Evolutionary conservation across 37 sponge, comb jelly and placozoan genomes (phyloP).

Genomic region (Lycopodina hypogea): DNA sequence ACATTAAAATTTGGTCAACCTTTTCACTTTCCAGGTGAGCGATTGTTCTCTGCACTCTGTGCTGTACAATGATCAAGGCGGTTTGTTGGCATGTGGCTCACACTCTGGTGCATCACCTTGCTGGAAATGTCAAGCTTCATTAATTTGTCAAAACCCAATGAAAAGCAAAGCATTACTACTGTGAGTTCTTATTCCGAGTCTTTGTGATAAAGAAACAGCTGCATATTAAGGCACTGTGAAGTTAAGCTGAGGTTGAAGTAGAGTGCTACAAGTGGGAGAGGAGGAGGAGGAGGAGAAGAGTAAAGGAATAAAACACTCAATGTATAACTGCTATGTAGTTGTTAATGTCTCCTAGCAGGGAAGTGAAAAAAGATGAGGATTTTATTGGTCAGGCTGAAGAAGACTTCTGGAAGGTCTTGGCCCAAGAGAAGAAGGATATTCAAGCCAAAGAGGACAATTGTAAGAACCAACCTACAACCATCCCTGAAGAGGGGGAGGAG

Average conservation of each 20-base stretch:
- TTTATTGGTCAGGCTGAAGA: slow-evolving; percentile 81
- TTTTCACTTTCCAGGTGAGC: slow-evolving; percentile 77
- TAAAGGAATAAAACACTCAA: slow-evolving; percentile 18
- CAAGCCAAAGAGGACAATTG: slow-evolving; percentile 70
- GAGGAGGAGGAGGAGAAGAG: slow-evolving; percentile 28
- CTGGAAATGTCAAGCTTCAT: slow-evolving; percentile 87
- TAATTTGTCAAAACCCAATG: slow-evolving; percentile 65
- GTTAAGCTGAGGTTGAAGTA: slow-evolving; percentile 84
- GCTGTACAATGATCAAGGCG: slow-evolving; percentile 78
- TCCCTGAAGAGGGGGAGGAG: slow-evolving; percentile 68
- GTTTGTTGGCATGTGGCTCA: slow-evolving; percentile 90
- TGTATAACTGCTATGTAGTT: not conserved
- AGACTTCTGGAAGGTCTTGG: slow-evolving; percentile 80
- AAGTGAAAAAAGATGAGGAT: slow-evolving; percentile 74
- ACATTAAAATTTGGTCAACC: not conserved
- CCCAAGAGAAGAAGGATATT: slow-evolving; percentile 65
- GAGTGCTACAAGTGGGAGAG: slow-evolving; percentile 48
- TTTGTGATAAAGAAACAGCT: slow-evolving; percentile 88
- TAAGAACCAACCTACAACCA: slow-evolving; percentile 74
- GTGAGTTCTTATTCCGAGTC: slow-evolving; percentile 61
- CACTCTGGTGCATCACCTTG: slow-evolving; percentile 81
- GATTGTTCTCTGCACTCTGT: slow-evolving; percentile 85
- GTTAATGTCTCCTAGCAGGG: not conserved
- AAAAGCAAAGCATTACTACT: slow-evolving; percentile 73
- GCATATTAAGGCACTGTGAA: slow-evolving; percentile 85